Conservation (phyloP, 1,140 invertebrate species). For the Drosophila bocqueti region DNA sequence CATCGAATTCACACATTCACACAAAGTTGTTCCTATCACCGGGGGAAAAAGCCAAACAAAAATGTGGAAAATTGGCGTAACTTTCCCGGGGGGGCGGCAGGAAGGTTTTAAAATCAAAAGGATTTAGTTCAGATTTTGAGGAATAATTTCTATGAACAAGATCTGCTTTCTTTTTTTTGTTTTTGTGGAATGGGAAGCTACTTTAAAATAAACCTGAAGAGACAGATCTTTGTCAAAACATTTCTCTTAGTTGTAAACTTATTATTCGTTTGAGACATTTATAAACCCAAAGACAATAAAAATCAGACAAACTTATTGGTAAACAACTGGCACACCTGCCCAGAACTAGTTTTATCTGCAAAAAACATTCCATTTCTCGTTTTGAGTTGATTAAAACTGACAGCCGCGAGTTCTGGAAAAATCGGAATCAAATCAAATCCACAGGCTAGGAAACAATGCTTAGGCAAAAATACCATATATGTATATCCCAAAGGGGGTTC, state of each 20-base stretch:
- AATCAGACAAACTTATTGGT: neutral
- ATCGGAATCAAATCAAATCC: conserved; percentile 11
- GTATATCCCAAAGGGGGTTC: conserved; percentile 17
- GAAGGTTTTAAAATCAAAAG: neutral
- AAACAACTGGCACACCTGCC: neutral
- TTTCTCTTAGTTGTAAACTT: neutral
- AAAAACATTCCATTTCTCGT: conserved; percentile 28
- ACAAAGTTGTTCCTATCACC: conserved; percentile 27
- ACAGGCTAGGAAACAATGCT: conserved; percentile 35
- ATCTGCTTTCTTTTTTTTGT: neutral
- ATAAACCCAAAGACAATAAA: neutral
- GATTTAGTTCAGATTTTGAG: neutral
- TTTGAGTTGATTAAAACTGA: conserved; percentile 74
- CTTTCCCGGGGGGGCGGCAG: neutral
- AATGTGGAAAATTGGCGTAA: conserved; percentile 22
- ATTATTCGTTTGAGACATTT: neutral
- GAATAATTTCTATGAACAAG: neutral
- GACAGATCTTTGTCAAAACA: neutral
- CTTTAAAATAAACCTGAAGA: neutral
- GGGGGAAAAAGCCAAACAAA: neutral
- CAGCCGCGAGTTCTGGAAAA: conserved; percentile 30
- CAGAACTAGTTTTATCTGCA: neutral
- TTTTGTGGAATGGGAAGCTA: too few species aligned
- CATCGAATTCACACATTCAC: conserved; percentile 22
- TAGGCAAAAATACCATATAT: conserved; percentile 30